Base-by-base conservation (phyloP, 2,888 invertebrate species). In the Ashinkailepas kermadecensis region DNA sequence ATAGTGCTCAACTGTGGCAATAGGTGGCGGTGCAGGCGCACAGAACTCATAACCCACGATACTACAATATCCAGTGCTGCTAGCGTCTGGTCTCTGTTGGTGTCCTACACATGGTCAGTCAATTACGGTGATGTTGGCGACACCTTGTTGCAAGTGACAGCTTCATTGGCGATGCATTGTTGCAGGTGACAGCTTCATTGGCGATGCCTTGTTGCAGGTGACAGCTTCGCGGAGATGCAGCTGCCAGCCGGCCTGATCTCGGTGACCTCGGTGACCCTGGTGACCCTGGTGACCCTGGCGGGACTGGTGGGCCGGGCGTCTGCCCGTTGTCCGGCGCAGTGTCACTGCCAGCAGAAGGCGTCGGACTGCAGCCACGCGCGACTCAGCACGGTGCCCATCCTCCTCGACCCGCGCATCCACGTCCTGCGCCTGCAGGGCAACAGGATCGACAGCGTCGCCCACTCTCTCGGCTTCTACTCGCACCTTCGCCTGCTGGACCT, bases 331-430 rank as follows among this genome's bases (percentile, higher is more conserved):
- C 74, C 74, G 21, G 54, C 39, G 12, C 74, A 74, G 74, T 74
- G 74, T 10, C 54, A 21, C 54, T 74, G 74, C 21, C 56, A 74
- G 21, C 15, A 56, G 10, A 56, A 54, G 15, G 21, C 10, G 2
- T 54, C 74, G 11, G 74, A 74, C 56, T 74, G 74, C 56, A 74
- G 74, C 11, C 74, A 56, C 74, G 15, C 56, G 9, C 21, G 21
- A 9, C 74, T 74, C 10, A 39, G 15, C 21, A 10, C 74, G 0
- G 74, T 74, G 74, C 74, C 74, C 54, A 74, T 74, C 56, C 13
- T 74, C 74, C 74, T 74, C 21, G 56, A 74, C 56, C 74, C 74
- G 54, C 74, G 74, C 21, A 54, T 54, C 11, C 74, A 74, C 21
- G 18, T 15, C 0, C 74, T 74, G 18, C 74, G 18, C 21, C 74